Evolutionary conservation across 2,797 vertebrate genomes (phyloP).

Genomic region (Onychomys leucogaster): DNA sequence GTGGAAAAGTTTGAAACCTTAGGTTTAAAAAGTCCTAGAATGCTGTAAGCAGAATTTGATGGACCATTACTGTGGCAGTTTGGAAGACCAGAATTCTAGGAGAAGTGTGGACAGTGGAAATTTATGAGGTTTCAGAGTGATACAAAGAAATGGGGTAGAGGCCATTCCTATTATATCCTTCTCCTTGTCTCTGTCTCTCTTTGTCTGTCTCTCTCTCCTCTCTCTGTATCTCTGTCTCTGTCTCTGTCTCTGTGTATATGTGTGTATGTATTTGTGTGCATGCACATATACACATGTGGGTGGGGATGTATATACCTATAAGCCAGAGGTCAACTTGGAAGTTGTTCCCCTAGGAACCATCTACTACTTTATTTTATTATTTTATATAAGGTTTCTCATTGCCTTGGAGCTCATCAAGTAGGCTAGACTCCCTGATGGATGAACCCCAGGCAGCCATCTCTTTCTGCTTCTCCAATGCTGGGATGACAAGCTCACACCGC

Average conservation of each 20-base stretch:
- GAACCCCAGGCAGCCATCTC: background rate
- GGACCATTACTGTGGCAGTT: background rate
- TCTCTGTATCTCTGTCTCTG: background rate
- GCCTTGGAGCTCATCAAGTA: background rate
- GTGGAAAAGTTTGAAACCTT: background rate
- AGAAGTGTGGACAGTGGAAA: background rate
- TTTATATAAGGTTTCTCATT: background rate
- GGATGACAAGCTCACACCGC: background rate
- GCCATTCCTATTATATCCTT: background rate
- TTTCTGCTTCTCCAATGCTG: background rate
- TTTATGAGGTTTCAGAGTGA: background rate
- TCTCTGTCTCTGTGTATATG: background rate
- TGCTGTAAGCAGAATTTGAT: background rate
- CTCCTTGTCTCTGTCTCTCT: background rate
- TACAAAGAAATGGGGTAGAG: background rate
- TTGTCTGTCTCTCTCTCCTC: background rate
- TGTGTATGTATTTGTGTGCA: background rate
- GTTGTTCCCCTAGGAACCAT: background rate
- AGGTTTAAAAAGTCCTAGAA: background rate
- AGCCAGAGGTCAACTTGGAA: too few relatives aligned
- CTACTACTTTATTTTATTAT: background rate
- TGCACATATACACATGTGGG: background rate
- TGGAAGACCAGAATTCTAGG: background rate
- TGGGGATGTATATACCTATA: background rate
- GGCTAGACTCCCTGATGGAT: background rate